phyloP scores from a whole-genome alignment of 1,140 invertebrate species.

The Hypothenemus hampei region DNA sequence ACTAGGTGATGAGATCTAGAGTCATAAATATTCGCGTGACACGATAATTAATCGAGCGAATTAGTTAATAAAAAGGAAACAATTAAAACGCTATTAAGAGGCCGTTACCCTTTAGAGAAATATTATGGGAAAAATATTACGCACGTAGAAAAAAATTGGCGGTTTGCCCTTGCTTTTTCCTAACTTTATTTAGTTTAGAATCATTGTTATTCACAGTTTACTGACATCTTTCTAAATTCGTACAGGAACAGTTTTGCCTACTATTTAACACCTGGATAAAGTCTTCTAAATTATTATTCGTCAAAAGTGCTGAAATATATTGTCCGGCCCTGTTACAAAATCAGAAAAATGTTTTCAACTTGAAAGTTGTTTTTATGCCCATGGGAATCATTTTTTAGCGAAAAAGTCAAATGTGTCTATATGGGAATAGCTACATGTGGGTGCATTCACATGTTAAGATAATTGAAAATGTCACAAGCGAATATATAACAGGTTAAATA shows the following conservation, averaged over 20 bases:
- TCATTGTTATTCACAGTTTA: no score
- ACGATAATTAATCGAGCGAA: slow-evolving; percentile 18
- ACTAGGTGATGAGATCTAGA: not conserved
- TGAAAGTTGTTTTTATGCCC: no score
- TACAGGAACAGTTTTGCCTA: no score
- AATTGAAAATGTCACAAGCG: no score
- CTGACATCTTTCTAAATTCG: no score
- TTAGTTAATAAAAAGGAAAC: slow-evolving; percentile 32
- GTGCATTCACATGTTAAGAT: not conserved
- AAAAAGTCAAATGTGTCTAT: not conserved
- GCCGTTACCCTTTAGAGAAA: slow-evolving; percentile 32
- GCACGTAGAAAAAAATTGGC: slow-evolving; percentile 22
- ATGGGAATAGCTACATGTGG: not conserved
- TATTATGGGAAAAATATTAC: slow-evolving; percentile 28
- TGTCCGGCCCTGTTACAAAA: no score
- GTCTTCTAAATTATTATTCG: no score
- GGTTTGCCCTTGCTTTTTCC: not conserved
- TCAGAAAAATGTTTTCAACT: no score
- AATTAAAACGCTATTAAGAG: slow-evolving; percentile 32
- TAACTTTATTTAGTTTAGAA: no score
- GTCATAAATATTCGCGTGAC: slow-evolving; percentile 14
- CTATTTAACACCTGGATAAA: no score
- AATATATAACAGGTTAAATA: not conserved
- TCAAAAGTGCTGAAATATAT: no score
- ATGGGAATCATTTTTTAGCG: no score